Conservation (phyloP, 1,140 invertebrate species). For the Drosophila rufa region DNA sequence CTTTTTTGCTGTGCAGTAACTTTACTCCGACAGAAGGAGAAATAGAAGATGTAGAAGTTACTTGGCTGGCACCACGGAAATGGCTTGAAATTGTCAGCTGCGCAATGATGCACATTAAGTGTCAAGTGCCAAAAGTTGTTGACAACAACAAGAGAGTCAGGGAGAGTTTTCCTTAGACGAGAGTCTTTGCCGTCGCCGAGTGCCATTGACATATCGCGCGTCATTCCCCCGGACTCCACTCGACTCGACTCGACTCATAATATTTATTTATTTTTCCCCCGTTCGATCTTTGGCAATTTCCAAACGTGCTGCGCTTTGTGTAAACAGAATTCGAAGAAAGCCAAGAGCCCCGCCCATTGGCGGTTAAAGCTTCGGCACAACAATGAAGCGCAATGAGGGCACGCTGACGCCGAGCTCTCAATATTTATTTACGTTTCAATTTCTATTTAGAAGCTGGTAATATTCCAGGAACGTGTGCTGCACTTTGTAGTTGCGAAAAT, state of each 20-base stretch:
- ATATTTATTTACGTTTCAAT: conserved; percentile 75
- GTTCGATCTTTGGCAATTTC: conserved; percentile 62
- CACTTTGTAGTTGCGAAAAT: conserved; percentile 31
- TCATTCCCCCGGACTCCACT: conserved; percentile 36
- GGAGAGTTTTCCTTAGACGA: conserved; percentile 7
- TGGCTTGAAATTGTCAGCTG: conserved; percentile 82
- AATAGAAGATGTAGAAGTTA: conserved; percentile 33
- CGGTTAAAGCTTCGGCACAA: conserved; percentile 45
- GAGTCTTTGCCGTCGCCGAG: conserved; percentile 16
- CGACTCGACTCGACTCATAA: conserved; percentile 23
- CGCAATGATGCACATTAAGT: conserved; percentile 83
- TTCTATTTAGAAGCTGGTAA: conserved; percentile 29
- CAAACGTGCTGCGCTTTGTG: conserved; percentile 67
- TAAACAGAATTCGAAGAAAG: conserved; percentile 61
- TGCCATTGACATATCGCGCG: conserved; percentile 46
- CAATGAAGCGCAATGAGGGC: conserved; percentile 29
- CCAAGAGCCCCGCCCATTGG: conserved; percentile 37
- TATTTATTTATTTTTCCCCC: conserved; percentile 72
- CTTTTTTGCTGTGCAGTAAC: conserved; percentile 7
- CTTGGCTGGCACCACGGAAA: conserved; percentile 76
- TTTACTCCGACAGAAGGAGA: conserved; percentile 15
- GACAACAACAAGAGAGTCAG: conserved; percentile 61
- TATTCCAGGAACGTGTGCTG: conserved; percentile 57
- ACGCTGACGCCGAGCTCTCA: conserved; percentile 53
- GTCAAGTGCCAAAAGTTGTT: conserved; percentile 81